Percentiles rank a stretch among this genome's conserved stretches.
phyloP scores from a whole-genome alignment of 2,888 invertebrate species.

The Belgica antarctica region DNA sequence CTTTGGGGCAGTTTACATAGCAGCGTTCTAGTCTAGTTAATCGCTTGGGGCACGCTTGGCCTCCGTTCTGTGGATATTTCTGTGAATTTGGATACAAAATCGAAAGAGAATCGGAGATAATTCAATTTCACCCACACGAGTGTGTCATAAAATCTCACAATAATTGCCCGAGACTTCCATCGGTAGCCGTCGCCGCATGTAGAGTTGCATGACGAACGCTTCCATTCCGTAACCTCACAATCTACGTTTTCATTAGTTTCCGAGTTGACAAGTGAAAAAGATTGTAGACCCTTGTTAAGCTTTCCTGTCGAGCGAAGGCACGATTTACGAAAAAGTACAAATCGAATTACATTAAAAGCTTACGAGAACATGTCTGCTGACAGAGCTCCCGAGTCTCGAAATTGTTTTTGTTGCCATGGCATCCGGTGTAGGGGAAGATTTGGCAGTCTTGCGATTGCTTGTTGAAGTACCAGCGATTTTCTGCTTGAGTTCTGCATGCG shows the following conservation, averaged over 20 bases:
- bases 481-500: constrained; percentile 72
- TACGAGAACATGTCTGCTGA: constrained; percentile 61
- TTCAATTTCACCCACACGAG: background rate
- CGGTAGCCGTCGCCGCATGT: constrained; percentile 58
- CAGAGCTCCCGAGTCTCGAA: constrained; percentile 74
- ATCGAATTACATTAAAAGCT: constrained; percentile 10
- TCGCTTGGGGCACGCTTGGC: constrained; percentile 58
- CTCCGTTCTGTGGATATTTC: constrained; percentile 55
- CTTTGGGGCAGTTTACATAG: constrained; percentile 50
- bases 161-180: constrained; percentile 56
- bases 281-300: constrained; percentile 11
- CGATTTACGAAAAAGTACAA: too few species aligned
- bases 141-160: constrained; percentile 51
- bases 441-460: constrained; percentile 67
- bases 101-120: background rate
- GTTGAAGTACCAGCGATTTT: constrained; percentile 84
- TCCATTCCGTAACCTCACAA: constrained; percentile 58
- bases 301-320: background rate
- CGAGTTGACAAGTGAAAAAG: constrained; percentile 36
- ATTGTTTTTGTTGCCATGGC: constrained; percentile 85
- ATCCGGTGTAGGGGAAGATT: constrained; percentile 84
- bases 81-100: background rate
- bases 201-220: constrained; percentile 56
- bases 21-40: constrained; percentile 53
- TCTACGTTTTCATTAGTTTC: constrained; percentile 51